Base-by-base conservation (phyloP, 2,888 invertebrate species). In the Cantharis lateralis region DNA sequence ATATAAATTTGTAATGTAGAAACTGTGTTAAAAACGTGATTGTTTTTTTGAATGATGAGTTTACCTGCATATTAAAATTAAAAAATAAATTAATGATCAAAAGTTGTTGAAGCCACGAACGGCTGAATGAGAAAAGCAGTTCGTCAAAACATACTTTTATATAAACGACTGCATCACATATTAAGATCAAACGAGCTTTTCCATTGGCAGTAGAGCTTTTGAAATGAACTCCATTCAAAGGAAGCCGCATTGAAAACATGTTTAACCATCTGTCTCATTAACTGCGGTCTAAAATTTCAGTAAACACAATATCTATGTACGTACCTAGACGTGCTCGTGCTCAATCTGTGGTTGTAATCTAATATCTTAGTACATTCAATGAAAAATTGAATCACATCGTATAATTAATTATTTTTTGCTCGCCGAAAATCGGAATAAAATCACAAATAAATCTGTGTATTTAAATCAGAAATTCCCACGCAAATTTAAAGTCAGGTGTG, bases 181-280 rank as follows among this genome's bases (percentile, higher is more conserved):
- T 86, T 87, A 87, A 87, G 87, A 87, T 87, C 87, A 87, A 87
- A 87, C 87, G 87, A 85, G 85, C 86, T 86, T 85, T 84, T 81
- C 83, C 80, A 84, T 84, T 84, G 84, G 84, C 83, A 83, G 82
- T 81, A 79, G 79, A 81, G 83, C 85, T 83, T 85, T 84, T 84
- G 83, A 85, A 83, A 83, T 82, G 83, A 83, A 83, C 82, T 83
- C 83, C 84, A 86, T 86, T 84, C 84, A 84, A 84, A 84, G 83
- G 83, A 82, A 80, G 81, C 81, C 81, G 85, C 84, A 86, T 85
- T 85, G 83, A 85, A 85, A 84, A 85, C 85, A 84, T 85, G 83
- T 84, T 84, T 84, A 84, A 84, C 84, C 84, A 84, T 82, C 84
- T 82, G 82, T 82, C 83, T 84, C 83, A 83, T 84, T 84, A 85